Evolutionary conservation across 2,888 invertebrate genomes (phyloP).

Genomic region (Sarcophaga carnaria): DNA sequence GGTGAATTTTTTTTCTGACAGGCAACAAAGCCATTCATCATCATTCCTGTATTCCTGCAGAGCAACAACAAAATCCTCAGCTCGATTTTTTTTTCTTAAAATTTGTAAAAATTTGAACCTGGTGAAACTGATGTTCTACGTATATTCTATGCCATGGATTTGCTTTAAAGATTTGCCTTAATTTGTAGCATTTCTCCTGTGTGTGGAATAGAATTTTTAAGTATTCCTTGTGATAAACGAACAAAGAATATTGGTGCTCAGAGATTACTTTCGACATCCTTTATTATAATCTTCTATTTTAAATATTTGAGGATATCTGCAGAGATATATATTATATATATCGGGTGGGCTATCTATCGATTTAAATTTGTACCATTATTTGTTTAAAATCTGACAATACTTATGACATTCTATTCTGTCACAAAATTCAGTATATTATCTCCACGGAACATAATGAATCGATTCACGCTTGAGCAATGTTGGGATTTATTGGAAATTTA

Average conservation of each 20-base stretch:
- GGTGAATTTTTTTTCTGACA: constrained; percentile 25
- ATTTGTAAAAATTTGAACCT: constrained; percentile 44
- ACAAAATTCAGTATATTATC: too few relatives aligned
- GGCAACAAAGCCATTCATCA: constrained; percentile 59
- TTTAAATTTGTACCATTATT: too few relatives aligned
- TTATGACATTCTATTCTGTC: too few relatives aligned
- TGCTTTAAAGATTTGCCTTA: constrained; percentile 30
- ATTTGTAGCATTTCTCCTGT: constrained; percentile 22
- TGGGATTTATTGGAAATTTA: too few relatives aligned
- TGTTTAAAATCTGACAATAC: too few relatives aligned
- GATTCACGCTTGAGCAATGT: too few relatives aligned
- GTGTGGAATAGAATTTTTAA: constrained; percentile 18
- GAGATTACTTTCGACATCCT: neutral
- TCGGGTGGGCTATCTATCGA: too few relatives aligned
- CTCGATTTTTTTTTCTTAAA: neutral
- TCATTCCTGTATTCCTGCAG: constrained; percentile 30
- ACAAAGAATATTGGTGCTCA: neutral
- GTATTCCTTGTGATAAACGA: neutral
- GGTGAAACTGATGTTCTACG: neutral
- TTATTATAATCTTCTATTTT: constrained; percentile 2
- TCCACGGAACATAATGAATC: too few relatives aligned
- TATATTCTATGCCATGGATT: constrained; percentile 19
- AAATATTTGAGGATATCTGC: neutral
- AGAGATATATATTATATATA: too few relatives aligned
- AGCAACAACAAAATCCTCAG: too few relatives aligned